Percentiles rank a stretch among this genome's conserved stretches.
These are phyloP conservation scores for Propithecus deckenii DNA, from an alignment of 2,797 vertebrate genomes.

Conservation along the genomic window DNA sequence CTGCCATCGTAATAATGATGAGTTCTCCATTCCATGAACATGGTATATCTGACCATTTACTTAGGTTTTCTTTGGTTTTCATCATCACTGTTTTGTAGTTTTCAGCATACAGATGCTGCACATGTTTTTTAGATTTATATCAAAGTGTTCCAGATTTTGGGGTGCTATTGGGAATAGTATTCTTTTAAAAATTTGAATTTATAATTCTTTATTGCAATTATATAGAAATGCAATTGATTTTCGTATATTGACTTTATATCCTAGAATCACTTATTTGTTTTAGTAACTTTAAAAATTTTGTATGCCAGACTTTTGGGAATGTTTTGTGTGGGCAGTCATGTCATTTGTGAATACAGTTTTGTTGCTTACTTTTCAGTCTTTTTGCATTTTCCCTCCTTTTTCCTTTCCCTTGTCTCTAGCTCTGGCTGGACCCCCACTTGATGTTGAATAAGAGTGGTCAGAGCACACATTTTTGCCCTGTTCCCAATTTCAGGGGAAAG, in stretches of 20 bases:
- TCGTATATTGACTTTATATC: background rate
- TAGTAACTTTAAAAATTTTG: background rate
- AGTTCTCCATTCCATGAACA: background rate
- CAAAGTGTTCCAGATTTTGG: background rate
- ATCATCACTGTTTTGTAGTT: background rate
- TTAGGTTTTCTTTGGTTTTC: background rate
- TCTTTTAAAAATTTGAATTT: background rate
- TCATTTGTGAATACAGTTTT: too few species aligned
- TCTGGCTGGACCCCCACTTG: accelerated
- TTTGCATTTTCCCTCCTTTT: accelerated
- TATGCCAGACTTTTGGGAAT: background rate
- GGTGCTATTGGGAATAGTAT: background rate
- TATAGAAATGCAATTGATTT: background rate
- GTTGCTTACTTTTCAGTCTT: accelerated
- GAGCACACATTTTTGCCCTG: accelerated
- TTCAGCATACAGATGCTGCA: background rate
- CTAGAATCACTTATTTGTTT: background rate
- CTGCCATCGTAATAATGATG: too few species aligned
- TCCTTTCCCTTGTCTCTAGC: too few species aligned
- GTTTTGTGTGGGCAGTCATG: accelerated
- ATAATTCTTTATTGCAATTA: background rate
- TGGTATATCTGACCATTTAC: background rate
- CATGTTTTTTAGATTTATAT: background rate
- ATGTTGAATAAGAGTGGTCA: accelerated
- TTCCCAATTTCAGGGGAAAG: background rate